Conservation (phyloP, 53 echinoderm and acorn worm species). For the Apostichopus leukothele region DNA sequence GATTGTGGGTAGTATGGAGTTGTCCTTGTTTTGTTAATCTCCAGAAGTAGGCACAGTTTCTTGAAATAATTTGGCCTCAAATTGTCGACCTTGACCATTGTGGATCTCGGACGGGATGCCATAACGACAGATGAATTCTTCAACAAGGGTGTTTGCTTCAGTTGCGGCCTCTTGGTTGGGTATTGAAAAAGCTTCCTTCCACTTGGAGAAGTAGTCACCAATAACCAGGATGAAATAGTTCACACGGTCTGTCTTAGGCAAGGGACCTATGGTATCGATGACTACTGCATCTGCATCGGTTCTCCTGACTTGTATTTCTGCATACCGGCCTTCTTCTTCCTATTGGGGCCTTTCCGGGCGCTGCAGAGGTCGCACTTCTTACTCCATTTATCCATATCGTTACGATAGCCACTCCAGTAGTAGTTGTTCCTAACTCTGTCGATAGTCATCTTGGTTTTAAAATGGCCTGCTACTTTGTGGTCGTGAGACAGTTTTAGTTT, state of each 20-base stretch:
- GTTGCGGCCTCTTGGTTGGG: slow-evolving; percentile 13
- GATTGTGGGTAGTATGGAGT: slow-evolving; percentile 14
- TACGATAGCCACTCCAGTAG: slow-evolving; percentile 10
- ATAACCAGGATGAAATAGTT: slow-evolving; percentile 5
- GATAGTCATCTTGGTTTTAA: neutral
- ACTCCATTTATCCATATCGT: neutral
- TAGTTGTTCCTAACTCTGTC: neutral
- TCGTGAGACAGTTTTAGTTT: neutral
- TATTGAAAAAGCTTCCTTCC: neutral
- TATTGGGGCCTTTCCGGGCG: neutral
- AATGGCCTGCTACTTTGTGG: neutral
- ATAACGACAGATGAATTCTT: slow-evolving; percentile 20
- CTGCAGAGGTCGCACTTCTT: too few relatives aligned
- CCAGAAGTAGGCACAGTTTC: neutral
- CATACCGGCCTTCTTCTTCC: too few relatives aligned
- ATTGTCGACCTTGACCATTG: slow-evolving; percentile 12
- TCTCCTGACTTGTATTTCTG: neutral
- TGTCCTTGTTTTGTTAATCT: neutral
- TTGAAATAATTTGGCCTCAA: slow-evolving; percentile 22
- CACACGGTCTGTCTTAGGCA: neutral
- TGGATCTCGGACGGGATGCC: slow-evolving; percentile 12
- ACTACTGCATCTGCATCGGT: slow-evolving; percentile 3
- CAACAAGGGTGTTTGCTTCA: slow-evolving; percentile 10
- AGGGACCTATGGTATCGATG: neutral
- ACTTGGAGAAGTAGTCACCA: slow-evolving; percentile 7